These are phyloP conservation scores for Percopsis transmontana DNA, from an alignment of 2,113 vertebrate genomes.

Conservation along the genomic window DNA sequence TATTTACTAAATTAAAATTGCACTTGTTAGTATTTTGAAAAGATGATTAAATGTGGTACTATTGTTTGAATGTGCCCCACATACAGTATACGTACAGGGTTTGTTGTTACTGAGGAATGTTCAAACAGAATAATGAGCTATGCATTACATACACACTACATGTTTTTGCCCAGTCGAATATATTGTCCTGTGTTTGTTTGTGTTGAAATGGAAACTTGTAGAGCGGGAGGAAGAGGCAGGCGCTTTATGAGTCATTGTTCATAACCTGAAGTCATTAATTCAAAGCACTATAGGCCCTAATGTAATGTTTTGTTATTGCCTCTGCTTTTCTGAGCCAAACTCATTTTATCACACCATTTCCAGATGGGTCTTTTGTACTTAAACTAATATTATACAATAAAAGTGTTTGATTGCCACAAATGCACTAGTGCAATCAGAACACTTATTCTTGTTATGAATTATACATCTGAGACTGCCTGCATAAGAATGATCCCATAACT, in stretches of 20 bases:
- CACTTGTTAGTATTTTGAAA: too few species aligned
- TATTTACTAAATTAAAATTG: not conserved
- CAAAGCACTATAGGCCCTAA: slow-evolving; percentile 11
- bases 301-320: slow-evolving; percentile 11
- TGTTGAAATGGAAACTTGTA: not conserved
- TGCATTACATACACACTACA: slow-evolving; percentile 18
- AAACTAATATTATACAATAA: slow-evolving; percentile 56
- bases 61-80: too few species aligned
- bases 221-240: not conserved
- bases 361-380: slow-evolving; percentile 29
- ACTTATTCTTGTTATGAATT: too few species aligned
- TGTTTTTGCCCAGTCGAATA: slow-evolving; percentile 25
- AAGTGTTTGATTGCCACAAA: slow-evolving; percentile 24
- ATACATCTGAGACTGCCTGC: too few species aligned
- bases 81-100: too few species aligned
- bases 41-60: too few species aligned
- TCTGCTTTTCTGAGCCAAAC: slow-evolving; percentile 14
- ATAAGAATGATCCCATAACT: too few species aligned
- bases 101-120: not conserved
- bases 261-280: slow-evolving; percentile 15
- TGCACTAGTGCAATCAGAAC: not conserved
- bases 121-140: slow-evolving; percentile 1
- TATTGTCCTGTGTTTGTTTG: slow-evolving; percentile 6
- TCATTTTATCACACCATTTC: not conserved
- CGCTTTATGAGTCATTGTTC: not conserved